Conservation (phyloP, 2,888 invertebrate genomes). For the Stomorhina lunata region DNA sequence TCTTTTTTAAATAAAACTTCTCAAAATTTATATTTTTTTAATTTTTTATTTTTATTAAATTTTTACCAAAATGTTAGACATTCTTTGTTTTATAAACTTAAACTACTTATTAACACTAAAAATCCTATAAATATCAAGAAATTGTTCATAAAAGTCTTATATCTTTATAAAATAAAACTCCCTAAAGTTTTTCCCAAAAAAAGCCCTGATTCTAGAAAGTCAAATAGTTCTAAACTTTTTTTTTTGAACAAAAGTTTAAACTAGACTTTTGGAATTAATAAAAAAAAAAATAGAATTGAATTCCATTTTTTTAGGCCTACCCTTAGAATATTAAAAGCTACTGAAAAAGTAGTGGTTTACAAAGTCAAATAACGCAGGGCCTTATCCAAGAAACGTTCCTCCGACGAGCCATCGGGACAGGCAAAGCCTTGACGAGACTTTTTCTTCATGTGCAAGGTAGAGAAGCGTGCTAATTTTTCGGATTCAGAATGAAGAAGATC, state of each 20-base stretch:
- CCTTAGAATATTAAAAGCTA: background rate
- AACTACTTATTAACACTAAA: background rate
- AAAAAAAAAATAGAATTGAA: conserved; percentile 11
- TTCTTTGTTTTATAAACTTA: conserved; percentile 18
- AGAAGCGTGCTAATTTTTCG: conserved; percentile 23
- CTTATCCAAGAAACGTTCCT: conserved; percentile 72
- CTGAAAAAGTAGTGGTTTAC: conserved; percentile 47
- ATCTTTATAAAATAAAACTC: background rate
- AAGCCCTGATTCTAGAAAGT: no score
- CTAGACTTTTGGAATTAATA: background rate
- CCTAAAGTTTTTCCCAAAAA: background rate
- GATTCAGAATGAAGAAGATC: background rate
- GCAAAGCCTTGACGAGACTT: conserved; percentile 60
- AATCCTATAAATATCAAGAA: background rate
- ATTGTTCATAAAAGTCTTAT: background rate
- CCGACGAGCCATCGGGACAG: conserved; percentile 56
- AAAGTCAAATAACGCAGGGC: conserved; percentile 75
- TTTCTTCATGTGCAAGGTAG: conserved; percentile 33
- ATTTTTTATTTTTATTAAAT: background rate
- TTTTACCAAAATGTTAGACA: conserved; percentile 51
- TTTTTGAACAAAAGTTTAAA: conserved; percentile 23
- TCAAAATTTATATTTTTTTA: background rate
- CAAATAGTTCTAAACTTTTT: background rate
- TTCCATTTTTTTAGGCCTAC: conserved; percentile 5
- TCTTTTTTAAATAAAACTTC: background rate